phyloP scores from a whole-genome alignment of 2,797 vertebrate species.

The Poecile montanus region DNA sequence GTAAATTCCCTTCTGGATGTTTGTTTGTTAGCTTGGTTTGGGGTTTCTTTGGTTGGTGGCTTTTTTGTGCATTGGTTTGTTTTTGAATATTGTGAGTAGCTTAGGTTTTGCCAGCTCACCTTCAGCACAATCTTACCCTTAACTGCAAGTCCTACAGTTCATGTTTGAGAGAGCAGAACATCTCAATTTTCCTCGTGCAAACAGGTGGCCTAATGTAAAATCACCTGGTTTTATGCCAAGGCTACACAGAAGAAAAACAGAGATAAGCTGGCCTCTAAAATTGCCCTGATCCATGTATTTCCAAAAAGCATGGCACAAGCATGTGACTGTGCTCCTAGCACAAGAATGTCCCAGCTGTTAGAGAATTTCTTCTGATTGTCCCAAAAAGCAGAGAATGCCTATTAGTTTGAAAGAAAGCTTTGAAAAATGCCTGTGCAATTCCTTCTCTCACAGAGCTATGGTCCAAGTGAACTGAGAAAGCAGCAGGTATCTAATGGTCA shows the following conservation, averaged over 20 bases:
- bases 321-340: neutral
- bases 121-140: neutral
- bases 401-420: neutral
- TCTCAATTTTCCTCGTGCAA: neutral
- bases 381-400: neutral
- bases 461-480: neutral
- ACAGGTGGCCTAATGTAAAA: neutral
- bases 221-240: neutral
- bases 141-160: neutral
- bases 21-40: neutral
- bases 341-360: neutral
- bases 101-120: neutral
- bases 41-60: neutral
- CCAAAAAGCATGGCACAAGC: neutral
- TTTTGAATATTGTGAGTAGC: neutral
- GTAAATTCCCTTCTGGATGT: neutral
- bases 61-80: neutral
- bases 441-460: neutral
- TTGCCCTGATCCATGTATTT: neutral
- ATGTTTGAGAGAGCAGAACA: neutral
- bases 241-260: neutral
- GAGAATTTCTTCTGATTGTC: neutral
- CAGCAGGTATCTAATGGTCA: neutral
- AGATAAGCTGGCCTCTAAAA: neutral
- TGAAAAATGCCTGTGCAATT: neutral